Base-by-base conservation (phyloP, 2,797 vertebrate species). In the Potorous gilbertii region DNA sequence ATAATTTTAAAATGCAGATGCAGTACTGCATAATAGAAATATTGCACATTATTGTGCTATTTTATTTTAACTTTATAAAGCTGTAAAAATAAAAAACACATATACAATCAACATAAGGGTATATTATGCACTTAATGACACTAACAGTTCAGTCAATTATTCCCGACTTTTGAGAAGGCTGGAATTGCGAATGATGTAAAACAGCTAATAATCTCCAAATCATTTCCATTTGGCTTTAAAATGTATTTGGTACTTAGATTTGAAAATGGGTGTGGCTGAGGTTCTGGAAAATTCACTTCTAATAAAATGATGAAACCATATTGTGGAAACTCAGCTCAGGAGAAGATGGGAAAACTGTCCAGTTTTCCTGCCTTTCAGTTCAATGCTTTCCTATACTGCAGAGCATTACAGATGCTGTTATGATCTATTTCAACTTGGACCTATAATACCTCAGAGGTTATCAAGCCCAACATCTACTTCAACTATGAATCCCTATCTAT, bases 151-250 rank as follows among this genome's bases (percentile, higher is more conserved):
- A 94, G 66, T 96, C 94, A 93, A 92, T 97, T 97, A 96, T 97
- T 97, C 94, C 94, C 90, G 97, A 87, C 95, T 94, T 97, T 97
- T 96, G 95, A 94, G 95, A 96, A 96, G 96, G 94, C 94, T 95
- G 90, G 95, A 98, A 96, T 96, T 97, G 91, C 95, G 57, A 96
- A 93, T 97, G 96, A 97, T 95, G 56, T 95, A 95, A 97, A 98
- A 95, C 96, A 98, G 94, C 90, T 57, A 27, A 89, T 90, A 93
- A 92, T 93, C 46, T 56, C 90, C 89, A 94, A 92, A 81, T 96
- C 92, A 92, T 97, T 94, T 92, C 93, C 94, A 93, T 91, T 97
- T 96, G 96, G 34, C 92, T 91, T 96, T 95, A 90, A 52, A 91
- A 95, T 96, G 90, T 93, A 55, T 96, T 98, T 95, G 91, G 91